phyloP scores from a whole-genome alignment of 2,797 vertebrate species.

The Chaunax sp. region DNA sequence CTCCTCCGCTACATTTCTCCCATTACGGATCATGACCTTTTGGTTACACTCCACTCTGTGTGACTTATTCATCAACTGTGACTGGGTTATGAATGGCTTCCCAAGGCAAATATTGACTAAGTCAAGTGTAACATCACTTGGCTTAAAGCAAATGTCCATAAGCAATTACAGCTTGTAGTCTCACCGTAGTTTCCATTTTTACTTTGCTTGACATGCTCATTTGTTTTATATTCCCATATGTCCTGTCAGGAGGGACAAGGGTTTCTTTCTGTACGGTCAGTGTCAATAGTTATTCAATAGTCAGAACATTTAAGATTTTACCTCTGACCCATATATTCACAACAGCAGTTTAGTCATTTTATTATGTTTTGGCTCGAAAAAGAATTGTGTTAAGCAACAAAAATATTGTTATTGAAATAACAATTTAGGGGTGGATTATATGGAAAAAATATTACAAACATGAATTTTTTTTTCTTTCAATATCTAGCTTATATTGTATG shows the following conservation, averaged over 20 bases:
- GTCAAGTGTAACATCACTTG: conserved; percentile 74
- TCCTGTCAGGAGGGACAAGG: conserved; percentile 51
- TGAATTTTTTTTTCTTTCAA: background rate
- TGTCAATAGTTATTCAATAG: conserved; percentile 65
- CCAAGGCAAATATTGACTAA: conserved; percentile 83
- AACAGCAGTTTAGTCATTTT: background rate
- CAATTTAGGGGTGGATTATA: background rate
- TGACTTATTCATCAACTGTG: conserved; percentile 75
- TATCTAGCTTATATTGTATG: background rate
- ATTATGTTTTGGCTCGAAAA: background rate
- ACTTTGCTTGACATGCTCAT: conserved; percentile 75
- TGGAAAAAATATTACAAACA: background rate
- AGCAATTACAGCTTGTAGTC: conserved; percentile 70
- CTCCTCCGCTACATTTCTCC: conserved; percentile 30
- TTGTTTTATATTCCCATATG: conserved; percentile 76
- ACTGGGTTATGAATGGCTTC: conserved; percentile 80
- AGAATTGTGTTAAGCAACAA: background rate
- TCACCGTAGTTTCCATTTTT: conserved; percentile 70
- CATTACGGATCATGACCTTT: conserved; percentile 61
- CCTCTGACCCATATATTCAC: conserved; percentile 6
- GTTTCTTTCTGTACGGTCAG: conserved; percentile 35
- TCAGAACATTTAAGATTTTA: conserved; percentile 19
- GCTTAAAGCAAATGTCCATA: conserved; percentile 84
- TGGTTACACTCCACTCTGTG: conserved; percentile 31
- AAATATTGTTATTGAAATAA: background rate